phyloP scores from a whole-genome alignment of 1,140 invertebrate genomes.

The Lucilia cuprina region DNA sequence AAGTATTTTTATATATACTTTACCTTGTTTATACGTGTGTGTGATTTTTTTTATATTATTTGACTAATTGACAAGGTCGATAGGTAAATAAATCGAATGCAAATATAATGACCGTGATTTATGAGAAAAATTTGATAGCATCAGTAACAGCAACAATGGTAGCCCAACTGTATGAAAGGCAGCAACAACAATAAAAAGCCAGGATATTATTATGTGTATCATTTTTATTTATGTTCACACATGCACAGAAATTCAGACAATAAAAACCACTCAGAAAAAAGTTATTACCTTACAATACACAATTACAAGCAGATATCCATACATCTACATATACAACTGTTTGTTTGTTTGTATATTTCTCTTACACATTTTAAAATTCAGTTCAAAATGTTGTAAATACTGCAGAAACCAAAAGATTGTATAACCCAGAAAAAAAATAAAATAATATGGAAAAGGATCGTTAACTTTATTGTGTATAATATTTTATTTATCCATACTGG shows the following conservation, averaged over 20 bases:
- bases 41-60: background rate
- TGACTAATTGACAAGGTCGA: constrained; percentile 17
- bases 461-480: background rate
- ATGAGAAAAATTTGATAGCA: background rate
- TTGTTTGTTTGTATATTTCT: background rate
- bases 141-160: background rate
- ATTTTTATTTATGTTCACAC: constrained; percentile 15
- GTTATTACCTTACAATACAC: background rate
- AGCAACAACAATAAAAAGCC: background rate
- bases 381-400: too few relatives aligned
- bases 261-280: background rate
- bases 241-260: background rate
- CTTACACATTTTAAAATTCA: background rate
- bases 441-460: background rate
- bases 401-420: too few relatives aligned
- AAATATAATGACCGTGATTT: constrained; percentile 17
- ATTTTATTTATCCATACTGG: background rate
- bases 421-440: too few relatives aligned
- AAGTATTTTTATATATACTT: background rate
- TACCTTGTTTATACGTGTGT: background rate
- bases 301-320: background rate
- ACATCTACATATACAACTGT: background rate
- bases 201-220: background rate
- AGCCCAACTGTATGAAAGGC: background rate
- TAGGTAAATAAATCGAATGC: constrained; percentile 14